Base-by-base conservation (phyloP, 2,797 vertebrate genomes). In the Enteromius fasciolatus region DNA sequence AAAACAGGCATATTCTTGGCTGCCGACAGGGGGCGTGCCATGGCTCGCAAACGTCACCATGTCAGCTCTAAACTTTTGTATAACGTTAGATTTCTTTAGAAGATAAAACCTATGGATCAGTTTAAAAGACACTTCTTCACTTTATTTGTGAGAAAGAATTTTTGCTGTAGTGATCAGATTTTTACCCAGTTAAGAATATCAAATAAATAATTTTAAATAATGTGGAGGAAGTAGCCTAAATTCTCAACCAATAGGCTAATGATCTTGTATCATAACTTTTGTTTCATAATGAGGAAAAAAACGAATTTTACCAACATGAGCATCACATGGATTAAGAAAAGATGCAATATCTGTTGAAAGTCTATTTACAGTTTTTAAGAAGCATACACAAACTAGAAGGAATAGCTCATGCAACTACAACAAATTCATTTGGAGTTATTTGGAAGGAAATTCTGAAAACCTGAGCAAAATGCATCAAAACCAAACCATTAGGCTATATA, bases 21-120 rank as follows among this genome's bases (percentile, higher is more conserved):
- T 57, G 20, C 23, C 70, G 48, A 73, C 10, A 73, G 70, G 52
- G 70, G 70, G 70, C 70, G 70, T 28, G 48, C 28, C 18, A 73
- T 73, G 70, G 48, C 10, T 73, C 48, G 28, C 5, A n/a, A n/a
- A 52, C 0, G 7, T 73, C 48, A 14, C 31, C 44, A 39, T 39
- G 36, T 48, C 23, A 57, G 52, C 52, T 57, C 52, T 57, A n/a
- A 57, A 61, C 4, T 6, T 61, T 25, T 28, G 25, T 17, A 28
- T 28, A n/a, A n/a, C n/a, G n/a, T n/a, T 28, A 61, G 1, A 61
- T 15, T 28, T 28, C 25, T 28, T 61, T 25, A 61, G 1, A 31
- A 23, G 25, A 15, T 31, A 17, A 63, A 63, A 63, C 1, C 59
- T 31, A 1, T 63, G 59, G 14, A 63, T 31, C 25, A 15, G 12